Percentiles rank a stretch among this genome's conserved stretches.
phyloP scores from a whole-genome alignment of 37 sponge, comb jelly and placozoan species.

The Oscarella lobularis region DNA sequence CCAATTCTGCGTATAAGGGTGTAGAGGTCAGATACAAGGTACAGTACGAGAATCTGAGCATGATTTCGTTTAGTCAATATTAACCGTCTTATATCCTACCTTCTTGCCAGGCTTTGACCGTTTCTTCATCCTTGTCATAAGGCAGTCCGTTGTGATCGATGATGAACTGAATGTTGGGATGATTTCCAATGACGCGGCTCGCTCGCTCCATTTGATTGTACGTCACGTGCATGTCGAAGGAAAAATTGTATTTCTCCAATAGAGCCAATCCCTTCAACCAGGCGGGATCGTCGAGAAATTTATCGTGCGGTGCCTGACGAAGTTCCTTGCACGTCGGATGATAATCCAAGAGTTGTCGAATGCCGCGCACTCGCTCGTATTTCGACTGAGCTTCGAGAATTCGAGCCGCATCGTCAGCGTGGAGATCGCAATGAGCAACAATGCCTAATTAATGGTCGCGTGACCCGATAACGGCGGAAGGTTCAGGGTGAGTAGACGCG shows the following conservation, averaged over 20 bases:
- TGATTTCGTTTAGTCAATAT: no score
- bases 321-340: conserved; percentile 42
- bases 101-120: conserved; percentile 65
- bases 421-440: conserved; percentile 46
- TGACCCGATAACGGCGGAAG: background rate
- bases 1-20: no score
- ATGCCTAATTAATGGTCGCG: conserved; percentile 9
- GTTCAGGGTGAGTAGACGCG: background rate
- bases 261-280: conserved; percentile 63
- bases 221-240: conserved; percentile 54
- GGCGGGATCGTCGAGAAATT: conserved; percentile 43
- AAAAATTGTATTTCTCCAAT: conserved; percentile 51
- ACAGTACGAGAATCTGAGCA: no score
- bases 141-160: conserved; percentile 75
- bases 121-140: conserved; percentile 41
- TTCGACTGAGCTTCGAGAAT: conserved; percentile 41
- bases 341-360: conserved; percentile 65
- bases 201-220: conserved; percentile 14
- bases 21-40: no score
- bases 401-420: conserved; percentile 17
- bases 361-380: conserved; percentile 43
- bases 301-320: conserved; percentile 36
- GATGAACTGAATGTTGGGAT: conserved; percentile 61
- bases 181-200: conserved; percentile 27
- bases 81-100: conserved; percentile 20